A percentile compares a stretch with the other conserved stretches of the same genome.
These are phyloP conservation scores for Micropoecilia bifurca DNA, from an alignment of 2,797 vertebrate genomes.

Conservation along the genomic window DNA sequence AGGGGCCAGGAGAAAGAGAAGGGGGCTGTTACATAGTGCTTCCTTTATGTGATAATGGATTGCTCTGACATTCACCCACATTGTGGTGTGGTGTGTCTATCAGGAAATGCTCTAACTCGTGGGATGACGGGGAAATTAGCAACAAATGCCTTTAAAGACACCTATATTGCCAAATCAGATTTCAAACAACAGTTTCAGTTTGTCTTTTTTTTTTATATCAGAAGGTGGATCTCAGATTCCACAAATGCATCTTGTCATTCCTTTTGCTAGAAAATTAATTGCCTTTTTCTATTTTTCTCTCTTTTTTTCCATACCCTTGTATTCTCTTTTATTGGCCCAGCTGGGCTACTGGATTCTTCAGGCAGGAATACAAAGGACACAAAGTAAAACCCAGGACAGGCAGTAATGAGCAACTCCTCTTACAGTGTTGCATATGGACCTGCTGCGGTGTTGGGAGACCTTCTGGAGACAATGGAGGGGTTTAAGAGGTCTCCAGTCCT, in stretches of 20 bases:
- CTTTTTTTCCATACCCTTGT: constrained; percentile 25
- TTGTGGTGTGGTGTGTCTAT: constrained; percentile 64
- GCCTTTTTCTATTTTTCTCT: constrained; percentile 23
- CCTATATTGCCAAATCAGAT: constrained; percentile 24
- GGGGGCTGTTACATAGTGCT: constrained; percentile 62
- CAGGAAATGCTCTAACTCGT: constrained; percentile 58
- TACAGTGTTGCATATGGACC: constrained; percentile 77
- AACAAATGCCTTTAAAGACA: constrained; percentile 42
- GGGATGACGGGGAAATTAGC: constrained; percentile 50
- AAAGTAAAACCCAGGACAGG: constrained; percentile 69
- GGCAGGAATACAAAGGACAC: constrained; percentile 76
- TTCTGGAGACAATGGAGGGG: constrained; percentile 74
- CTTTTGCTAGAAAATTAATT: constrained; percentile 42
- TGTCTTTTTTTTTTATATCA: constrained; percentile 10
- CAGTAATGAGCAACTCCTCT: constrained; percentile 80
- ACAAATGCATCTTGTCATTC: constrained; percentile 34
- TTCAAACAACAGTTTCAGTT: constrained; percentile 11
- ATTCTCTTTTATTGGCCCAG: constrained; percentile 64
- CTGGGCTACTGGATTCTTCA: constrained; percentile 73
- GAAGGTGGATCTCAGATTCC: constrained; percentile 10
- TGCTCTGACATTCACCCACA: constrained; percentile 75
- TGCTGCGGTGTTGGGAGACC: constrained; percentile 65
- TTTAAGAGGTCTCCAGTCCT: constrained; percentile 71
- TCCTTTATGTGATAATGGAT: constrained; percentile 78
- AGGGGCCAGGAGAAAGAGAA: constrained; percentile 55